Evolutionary conservation across 2,888 invertebrate species (phyloP), one percentile per base, ranked within the genome.

Genomic region (Dryobota labecula): DNA sequence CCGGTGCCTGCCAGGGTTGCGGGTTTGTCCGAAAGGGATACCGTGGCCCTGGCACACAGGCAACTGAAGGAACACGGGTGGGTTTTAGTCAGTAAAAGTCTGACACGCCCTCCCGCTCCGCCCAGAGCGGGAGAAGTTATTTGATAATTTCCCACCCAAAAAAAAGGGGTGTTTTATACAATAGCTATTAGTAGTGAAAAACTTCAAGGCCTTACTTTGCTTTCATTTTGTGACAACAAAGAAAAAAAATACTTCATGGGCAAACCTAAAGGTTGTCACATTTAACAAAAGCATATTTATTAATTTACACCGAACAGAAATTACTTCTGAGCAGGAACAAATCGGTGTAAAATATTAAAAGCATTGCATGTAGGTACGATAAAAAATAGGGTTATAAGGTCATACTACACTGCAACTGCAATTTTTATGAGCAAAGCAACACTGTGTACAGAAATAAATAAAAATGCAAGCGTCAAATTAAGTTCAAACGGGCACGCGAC

Each of bases 391-490:
- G 88, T 88, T 88, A 90, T 85, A 87, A 86, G 88, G 89, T 87
- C 89, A 86, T 84, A 82, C 78, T 65, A 74, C 76, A 86, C 84
- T 82, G 82, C 81, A 67, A 82, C 85, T 90, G 90, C 89, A 91
- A 88, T 89, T 90, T 90, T 89, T 87, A 89, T 89, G 87, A 88
- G 86, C 82, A 80, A 70, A 83, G 82, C 88, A 87, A 89, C 89
- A 90, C 88, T 82, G 86, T 88, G 86, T 84, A 87, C 87, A 83
- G 88, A 89, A 89, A 89, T 90, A 88, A 87, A 86, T 87, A 86
- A 89, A 88, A 92, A 89, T 90, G 92, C 91, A 87, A 90, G 89
- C 90, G 86, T 88, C 90, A 87, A 90, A 90, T 91, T 90, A 89
- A 87, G 88, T 90, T 88, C 83, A 87, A 88, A 85, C 82, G 75